phyloP scores from a whole-genome alignment of 2,797 vertebrate species.

The Chelonia mydas region DNA sequence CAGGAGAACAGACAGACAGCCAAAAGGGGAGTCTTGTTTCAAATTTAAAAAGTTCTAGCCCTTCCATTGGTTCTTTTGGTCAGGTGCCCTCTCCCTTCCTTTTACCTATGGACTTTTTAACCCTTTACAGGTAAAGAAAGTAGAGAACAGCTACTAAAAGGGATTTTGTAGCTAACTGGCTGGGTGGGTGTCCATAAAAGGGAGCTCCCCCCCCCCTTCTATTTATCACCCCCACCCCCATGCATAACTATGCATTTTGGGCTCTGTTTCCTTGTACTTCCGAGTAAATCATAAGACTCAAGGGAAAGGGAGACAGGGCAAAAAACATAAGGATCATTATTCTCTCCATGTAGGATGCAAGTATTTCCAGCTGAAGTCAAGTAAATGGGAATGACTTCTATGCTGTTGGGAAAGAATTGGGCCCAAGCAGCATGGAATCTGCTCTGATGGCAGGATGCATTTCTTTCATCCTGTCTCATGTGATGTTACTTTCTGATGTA shows the following conservation, averaged over 20 bases:
- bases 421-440: background rate
- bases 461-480: slow-evolving; percentile 57
- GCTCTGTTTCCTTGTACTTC: background rate
- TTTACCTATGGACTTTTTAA: no score
- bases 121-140: no score
- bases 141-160: no score
- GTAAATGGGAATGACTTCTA: background rate
- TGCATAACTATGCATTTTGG: background rate
- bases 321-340: background rate
- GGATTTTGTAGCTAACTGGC: no score
- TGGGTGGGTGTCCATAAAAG: no score
- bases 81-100: no score
- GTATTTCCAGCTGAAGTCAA: background rate
- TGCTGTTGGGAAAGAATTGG: background rate
- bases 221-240: no score
- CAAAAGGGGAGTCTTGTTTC: no score
- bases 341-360: background rate
- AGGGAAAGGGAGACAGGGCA: background rate
- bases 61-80: no score
- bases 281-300: background rate
- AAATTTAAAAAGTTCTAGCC: no score
- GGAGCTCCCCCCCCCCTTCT: no score
- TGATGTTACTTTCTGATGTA: slow-evolving; percentile 57
- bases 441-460: background rate
- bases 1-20: no score